Evolutionary conservation across 2,888 invertebrate genomes (phyloP).

Genomic region (Bedellia somnulentella): DNA sequence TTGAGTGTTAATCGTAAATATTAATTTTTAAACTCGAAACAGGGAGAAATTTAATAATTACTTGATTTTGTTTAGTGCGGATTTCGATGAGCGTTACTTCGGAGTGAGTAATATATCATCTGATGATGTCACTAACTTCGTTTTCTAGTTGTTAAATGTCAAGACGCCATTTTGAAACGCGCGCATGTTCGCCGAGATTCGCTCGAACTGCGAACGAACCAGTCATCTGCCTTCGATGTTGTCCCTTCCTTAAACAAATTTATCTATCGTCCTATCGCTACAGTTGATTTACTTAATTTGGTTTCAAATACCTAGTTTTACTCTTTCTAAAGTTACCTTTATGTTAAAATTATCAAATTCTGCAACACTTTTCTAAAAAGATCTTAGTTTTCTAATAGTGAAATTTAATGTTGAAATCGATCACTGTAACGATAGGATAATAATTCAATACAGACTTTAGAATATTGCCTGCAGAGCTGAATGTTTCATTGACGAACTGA

Average conservation of each 20-base stretch:
- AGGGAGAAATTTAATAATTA: slow-evolving; percentile 26
- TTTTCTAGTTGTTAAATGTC: neutral
- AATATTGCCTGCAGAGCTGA: too few species aligned
- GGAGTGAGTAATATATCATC: too few species aligned
- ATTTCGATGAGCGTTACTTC: neutral
- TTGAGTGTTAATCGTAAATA: slow-evolving; percentile 48
- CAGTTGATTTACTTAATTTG: too few species aligned
- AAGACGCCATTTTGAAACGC: neutral
- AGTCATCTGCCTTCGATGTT: slow-evolving; percentile 52
- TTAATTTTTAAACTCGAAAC: slow-evolving; percentile 43
- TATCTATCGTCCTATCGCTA: slow-evolving; percentile 51
- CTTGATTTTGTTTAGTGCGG: slow-evolving; percentile 2
- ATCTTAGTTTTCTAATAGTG: too few species aligned
- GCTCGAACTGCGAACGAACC: slow-evolving; percentile 12
- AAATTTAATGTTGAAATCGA: slow-evolving; percentile 8
- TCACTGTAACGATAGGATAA: slow-evolving; percentile 53
- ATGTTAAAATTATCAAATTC: too few species aligned
- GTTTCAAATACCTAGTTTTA: too few species aligned
- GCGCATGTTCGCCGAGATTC: slow-evolving; percentile 1
- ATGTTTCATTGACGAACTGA: too few species aligned
- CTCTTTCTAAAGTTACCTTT: too few species aligned
- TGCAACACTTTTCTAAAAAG: too few species aligned
- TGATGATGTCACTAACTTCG: neutral
- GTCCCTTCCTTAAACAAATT: slow-evolving; percentile 43
- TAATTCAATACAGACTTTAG: too few species aligned